A percentile compares a stretch with the other conserved stretches of the same genome.
phyloP scores from a whole-genome alignment of 2,797 vertebrate genomes.

The Myotis pilosus region DNA sequence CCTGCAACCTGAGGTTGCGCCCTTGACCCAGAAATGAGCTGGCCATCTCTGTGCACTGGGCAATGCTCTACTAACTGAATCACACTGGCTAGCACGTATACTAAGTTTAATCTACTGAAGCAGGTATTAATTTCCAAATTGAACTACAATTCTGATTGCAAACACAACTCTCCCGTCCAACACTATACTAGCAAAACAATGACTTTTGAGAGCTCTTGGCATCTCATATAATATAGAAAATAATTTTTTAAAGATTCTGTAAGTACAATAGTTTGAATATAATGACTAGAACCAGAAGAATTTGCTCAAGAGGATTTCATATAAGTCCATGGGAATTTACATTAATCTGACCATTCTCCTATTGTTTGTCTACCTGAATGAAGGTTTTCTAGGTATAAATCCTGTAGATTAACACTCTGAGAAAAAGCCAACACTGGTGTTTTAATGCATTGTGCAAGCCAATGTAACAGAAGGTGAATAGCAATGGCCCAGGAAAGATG shows the following conservation, averaged over 20 bases:
- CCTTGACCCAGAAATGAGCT: not conserved
- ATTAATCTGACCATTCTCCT: conserved; percentile 19
- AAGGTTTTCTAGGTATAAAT: not conserved
- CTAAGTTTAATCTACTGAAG: not conserved
- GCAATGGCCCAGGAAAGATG: not conserved
- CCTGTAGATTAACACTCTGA: not conserved
- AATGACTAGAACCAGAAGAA: not conserved
- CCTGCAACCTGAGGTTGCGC: not conserved
- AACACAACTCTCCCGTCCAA: not conserved
- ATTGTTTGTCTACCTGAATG: conserved; percentile 25
- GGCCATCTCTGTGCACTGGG: not conserved
- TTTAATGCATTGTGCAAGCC: conserved; percentile 14
- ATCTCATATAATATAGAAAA: not conserved
- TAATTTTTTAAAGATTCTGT: not conserved
- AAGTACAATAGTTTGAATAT: not conserved
- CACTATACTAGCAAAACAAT: not conserved
- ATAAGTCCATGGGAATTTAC: not conserved
- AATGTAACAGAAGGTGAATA: not conserved
- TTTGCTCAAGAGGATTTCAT: conserved; percentile 18
- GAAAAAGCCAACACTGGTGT: not conserved
- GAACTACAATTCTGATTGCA: not conserved
- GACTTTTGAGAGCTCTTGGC: not conserved
- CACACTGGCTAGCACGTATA: not conserved
- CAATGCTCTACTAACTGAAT: not conserved
- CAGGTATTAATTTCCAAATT: not conserved